These are phyloP conservation scores for Unio delphinus DNA, from an alignment of 2,888 invertebrate species.

Conservation along the genomic window DNA sequence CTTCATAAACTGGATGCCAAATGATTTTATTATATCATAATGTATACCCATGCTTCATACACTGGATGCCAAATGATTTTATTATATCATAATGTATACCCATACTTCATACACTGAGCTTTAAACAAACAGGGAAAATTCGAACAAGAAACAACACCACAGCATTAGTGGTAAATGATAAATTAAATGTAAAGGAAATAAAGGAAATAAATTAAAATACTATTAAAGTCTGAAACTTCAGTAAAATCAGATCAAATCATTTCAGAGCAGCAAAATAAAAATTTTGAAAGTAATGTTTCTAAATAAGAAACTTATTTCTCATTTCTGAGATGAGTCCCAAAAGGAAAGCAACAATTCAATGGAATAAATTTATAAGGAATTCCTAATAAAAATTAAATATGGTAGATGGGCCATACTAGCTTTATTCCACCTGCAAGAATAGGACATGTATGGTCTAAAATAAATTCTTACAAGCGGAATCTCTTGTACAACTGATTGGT, in stretches of 20 bases:
- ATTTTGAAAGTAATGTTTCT: too few relatives aligned
- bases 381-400: not conserved
- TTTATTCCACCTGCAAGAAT: too few relatives aligned
- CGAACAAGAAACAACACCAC: not conserved
- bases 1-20: too few relatives aligned
- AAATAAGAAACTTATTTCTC: too few relatives aligned
- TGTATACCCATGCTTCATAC: too few relatives aligned
- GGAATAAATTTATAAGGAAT: not conserved
- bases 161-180: not conserved
- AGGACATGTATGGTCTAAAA: not conserved
- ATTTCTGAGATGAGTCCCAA: not conserved
- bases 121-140: too few relatives aligned
- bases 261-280: too few relatives aligned
- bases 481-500: constrained; percentile 67
- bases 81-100: too few relatives aligned
- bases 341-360: not conserved
- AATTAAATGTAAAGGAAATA: not conserved
- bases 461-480: constrained; percentile 67
- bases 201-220: not conserved
- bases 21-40: too few relatives aligned
- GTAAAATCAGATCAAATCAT: not conserved
- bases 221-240: not conserved
- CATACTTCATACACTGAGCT: too few relatives aligned
- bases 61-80: too few relatives aligned
- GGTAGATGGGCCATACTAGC: too few relatives aligned